Base-by-base conservation (phyloP, 2,888 invertebrate genomes). In the Amorpha juglandis region DNA sequence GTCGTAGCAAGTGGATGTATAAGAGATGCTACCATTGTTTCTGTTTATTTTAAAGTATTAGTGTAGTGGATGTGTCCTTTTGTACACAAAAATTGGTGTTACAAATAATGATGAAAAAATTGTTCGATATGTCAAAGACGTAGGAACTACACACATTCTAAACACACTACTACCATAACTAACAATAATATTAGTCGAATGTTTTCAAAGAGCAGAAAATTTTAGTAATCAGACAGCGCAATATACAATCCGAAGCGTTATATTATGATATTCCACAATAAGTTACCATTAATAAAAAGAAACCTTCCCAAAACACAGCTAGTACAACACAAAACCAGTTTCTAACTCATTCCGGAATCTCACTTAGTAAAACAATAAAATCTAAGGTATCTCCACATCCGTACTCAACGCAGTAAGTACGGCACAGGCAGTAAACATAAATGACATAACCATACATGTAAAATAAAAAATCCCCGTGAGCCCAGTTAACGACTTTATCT, bases 401-500 rank as follows among this genome's bases (percentile, higher is more conserved):
- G 77, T 81, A 80, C 80, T 77, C 80, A 76, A 74, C 77, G 84
- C 87, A 87, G 88, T 87, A 88, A 68, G 81, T 71, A 70, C 71
- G 71, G 69, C 76, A 79, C 82, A 84, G 82, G 84, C 77, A 82
- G 83, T 86, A 85, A 89, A 88, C 74, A 85, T 87, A 88, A 86
- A 84, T 78, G 84, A 86, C 79, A 81, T 74, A 78, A 81, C 85
- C 82, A 87, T 85, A 79, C 76, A 73, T 70, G 73, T 67, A 77
- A 77, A 71, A 73, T 74, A 76, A 79, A 78, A 65, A 27, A 69
- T 72, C 68, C 74, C 79, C 79, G 75, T 77, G 76, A 82, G 80
- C 78, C 74, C 74, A 75, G 72, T 84, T 86, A 87, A 91, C 88
- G 86, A 89, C 90, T 90, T 86, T 87, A 91, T 91, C 84, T 82